These are phyloP conservation scores for Mystacides longicornis DNA, from an alignment of 2,888 invertebrate genomes.

Conservation along the genomic window DNA sequence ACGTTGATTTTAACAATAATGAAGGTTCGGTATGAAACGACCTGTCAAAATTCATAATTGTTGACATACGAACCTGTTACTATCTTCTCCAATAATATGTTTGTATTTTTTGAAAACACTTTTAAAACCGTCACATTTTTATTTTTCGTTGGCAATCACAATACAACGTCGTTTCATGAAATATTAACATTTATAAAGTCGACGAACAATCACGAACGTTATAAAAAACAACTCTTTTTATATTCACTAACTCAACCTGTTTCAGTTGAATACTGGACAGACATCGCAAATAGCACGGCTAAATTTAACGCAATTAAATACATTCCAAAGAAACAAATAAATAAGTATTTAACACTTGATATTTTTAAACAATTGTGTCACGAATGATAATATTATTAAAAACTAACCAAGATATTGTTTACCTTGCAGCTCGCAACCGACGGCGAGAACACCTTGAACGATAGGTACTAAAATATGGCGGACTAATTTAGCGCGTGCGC, in stretches of 20 bases:
- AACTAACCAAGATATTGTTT: constrained; percentile 14
- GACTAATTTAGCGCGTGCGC: constrained; percentile 21
- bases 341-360: background rate
- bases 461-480: constrained; percentile 25
- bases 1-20: background rate
- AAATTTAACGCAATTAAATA: background rate
- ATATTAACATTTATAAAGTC: constrained; percentile 11
- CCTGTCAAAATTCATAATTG: constrained; percentile 24
- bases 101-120: constrained; percentile 13
- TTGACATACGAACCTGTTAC: constrained; percentile 25
- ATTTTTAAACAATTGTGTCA: background rate
- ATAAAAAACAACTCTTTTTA: constrained; percentile 20
- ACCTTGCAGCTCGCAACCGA: constrained; percentile 11
- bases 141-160: constrained; percentile 9
- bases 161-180: constrained; percentile 9
- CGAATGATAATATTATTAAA: background rate
- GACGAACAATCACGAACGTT: constrained; percentile 9
- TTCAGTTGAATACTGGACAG: constrained; percentile 17
- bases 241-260: constrained; percentile 23
- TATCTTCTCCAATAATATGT: constrained; percentile 3
- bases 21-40: constrained; percentile 10
- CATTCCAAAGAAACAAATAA: background rate
- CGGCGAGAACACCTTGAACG: constrained; percentile 19
- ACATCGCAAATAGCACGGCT: constrained; percentile 18
- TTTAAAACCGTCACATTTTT: constrained; percentile 17